Percentiles rank a stretch among this genome's conserved stretches.
phyloP scores from a whole-genome alignment of 2,113 vertebrate genomes.

The Campylomormyrus tamandua region DNA sequence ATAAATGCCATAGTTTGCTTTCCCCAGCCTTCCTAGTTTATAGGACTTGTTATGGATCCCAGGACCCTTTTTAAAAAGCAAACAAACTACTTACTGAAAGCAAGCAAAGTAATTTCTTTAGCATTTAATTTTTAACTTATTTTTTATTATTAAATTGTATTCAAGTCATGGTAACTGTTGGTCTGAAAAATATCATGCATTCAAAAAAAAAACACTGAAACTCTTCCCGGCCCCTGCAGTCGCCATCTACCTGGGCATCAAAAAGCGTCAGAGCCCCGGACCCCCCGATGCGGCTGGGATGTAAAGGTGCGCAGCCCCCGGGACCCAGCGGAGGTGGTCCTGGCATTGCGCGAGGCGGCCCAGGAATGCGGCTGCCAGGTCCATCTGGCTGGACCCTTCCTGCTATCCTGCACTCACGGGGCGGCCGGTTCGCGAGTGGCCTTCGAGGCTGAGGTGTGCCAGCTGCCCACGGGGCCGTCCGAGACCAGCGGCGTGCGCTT shows the following conservation, averaged over 20 bases:
- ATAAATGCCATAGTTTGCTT: neutral
- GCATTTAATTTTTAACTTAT: neutral
- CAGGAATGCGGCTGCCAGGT: slow-evolving; percentile 44
- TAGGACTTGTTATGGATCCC: neutral
- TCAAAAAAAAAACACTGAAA: neutral
- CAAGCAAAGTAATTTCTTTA: neutral
- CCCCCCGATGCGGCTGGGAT: slow-evolving; percentile 76
- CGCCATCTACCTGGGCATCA: slow-evolving; percentile 86
- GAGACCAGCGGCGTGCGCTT: slow-evolving; percentile 75
- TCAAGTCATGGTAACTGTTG: neutral
- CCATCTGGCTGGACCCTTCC: slow-evolving; percentile 75
- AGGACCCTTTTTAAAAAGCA: neutral
- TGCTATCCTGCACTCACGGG: slow-evolving; percentile 78
- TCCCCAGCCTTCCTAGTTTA: neutral
- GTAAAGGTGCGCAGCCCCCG: slow-evolving; percentile 72
- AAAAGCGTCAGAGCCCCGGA: slow-evolving; percentile 64
- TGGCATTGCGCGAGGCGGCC: slow-evolving; percentile 58
- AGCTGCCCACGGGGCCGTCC: slow-evolving; percentile 64
- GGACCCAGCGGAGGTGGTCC: slow-evolving; percentile 70
- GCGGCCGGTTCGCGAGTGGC: slow-evolving; percentile 67
- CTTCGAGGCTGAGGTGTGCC: slow-evolving; percentile 81
- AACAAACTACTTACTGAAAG: neutral
- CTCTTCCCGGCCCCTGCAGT: slow-evolving; percentile 49
- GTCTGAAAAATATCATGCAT: neutral
- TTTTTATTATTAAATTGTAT: neutral